Evolutionary conservation across 2,888 invertebrate species (phyloP).

Genomic region (Cinara cedri): DNA sequence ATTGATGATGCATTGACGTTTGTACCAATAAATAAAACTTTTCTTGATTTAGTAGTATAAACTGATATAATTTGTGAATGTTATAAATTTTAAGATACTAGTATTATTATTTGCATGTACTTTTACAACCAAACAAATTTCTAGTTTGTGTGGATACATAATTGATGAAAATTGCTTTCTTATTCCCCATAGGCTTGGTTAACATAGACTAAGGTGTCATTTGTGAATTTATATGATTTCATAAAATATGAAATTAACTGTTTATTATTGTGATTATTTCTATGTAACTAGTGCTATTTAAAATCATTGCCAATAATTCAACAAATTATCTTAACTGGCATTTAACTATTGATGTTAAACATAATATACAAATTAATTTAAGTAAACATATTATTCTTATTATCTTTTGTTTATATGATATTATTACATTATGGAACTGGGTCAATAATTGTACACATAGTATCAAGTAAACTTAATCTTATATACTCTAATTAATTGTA

Average conservation of each 20-base stretch:
- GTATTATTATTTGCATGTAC: no score
- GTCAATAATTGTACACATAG: slow-evolving; percentile 34
- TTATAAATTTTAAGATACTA: no score
- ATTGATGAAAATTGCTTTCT: slow-evolving; percentile 21
- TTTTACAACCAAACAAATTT: neutral
- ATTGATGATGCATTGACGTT: no score
- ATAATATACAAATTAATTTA: neutral
- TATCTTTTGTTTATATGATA: slow-evolving; percentile 8
- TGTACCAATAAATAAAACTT: no score
- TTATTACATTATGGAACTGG: slow-evolving; percentile 35
- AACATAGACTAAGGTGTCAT: neutral
- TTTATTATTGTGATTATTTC: neutral
- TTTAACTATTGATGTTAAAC: neutral
- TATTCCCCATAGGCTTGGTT: neutral
- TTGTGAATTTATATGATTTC: slow-evolving; percentile 3
- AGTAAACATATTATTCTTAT: neutral
- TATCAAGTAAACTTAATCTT: slow-evolving; percentile 15
- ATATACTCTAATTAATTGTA: slow-evolving; percentile 20
- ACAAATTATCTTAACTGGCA: neutral
- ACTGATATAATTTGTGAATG: no score
- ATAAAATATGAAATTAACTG: slow-evolving; percentile 1
- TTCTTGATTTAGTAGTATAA: no score
- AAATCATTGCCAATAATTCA: neutral
- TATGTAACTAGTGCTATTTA: neutral
- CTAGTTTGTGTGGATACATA: neutral